Conservation (phyloP, 1,140 invertebrate genomes). For the Arctopsyche grandis region DNA sequence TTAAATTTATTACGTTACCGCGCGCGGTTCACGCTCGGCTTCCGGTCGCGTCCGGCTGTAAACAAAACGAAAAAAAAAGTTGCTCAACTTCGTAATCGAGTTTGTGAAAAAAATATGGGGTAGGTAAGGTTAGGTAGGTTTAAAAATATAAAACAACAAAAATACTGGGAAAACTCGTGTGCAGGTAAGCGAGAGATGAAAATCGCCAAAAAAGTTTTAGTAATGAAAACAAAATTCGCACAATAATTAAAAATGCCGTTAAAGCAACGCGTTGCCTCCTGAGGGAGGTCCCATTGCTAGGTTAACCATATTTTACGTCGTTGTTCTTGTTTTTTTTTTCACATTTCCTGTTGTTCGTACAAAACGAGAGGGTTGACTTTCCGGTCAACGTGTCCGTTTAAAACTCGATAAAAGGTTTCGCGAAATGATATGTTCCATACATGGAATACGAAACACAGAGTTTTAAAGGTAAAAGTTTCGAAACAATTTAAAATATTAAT, state of each 20-base stretch:
- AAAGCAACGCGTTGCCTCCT: conserved; percentile 1
- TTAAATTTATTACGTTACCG: conserved; percentile 11
- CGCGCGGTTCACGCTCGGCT: background rate
- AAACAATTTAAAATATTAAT: too few species aligned
- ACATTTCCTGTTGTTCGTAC: background rate
- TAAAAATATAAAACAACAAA: too few species aligned
- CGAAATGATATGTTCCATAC: background rate
- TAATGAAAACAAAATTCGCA: conserved; percentile 34
- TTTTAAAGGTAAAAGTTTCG: too few species aligned
- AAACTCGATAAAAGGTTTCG: background rate
- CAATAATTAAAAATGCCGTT: conserved; percentile 35
- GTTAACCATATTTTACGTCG: conserved; percentile 1
- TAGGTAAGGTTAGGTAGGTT: background rate
- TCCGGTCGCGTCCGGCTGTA: background rate
- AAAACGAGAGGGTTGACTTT: background rate
- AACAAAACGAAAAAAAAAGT: conserved; percentile 17
- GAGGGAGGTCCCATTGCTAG: background rate
- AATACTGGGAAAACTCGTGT: background rate
- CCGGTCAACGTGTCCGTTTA: background rate
- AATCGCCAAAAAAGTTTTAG: conserved; percentile 20
- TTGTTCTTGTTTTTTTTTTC: conserved; percentile 4
- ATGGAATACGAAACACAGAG: background rate
- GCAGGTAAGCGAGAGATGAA: conserved; percentile 14
- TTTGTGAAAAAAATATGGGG: conserved; percentile 22
- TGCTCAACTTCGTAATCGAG: conserved; percentile 27